Conservation (phyloP, 2,888 invertebrate species). For the Himalopsyche japonica region DNA sequence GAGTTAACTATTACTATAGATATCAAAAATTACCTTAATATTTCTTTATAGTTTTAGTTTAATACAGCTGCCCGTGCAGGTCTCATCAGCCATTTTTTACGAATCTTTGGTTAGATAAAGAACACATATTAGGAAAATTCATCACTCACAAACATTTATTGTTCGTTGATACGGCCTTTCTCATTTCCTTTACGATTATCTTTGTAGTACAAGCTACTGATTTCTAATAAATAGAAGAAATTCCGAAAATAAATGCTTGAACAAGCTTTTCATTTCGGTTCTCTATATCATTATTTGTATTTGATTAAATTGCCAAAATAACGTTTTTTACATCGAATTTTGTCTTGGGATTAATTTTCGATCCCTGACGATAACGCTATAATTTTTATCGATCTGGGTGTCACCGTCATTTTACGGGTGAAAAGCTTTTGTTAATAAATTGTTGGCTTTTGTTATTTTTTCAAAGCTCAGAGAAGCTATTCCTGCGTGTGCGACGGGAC, state of each 20-base stretch:
- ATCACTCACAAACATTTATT: not conserved
- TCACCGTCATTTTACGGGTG: not conserved
- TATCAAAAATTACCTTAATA: no score
- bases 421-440: not conserved
- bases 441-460: not conserved
- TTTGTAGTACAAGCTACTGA: not conserved
- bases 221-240: not conserved
- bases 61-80: no score
- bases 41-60: no score
- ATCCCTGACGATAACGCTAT: not conserved
- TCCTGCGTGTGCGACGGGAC: not conserved
- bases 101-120: no score
- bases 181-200: not conserved
- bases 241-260: not conserved
- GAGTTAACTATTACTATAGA: no score
- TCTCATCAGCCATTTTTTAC: no score
- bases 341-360: not conserved
- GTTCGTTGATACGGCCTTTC: not conserved
- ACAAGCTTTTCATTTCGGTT: not conserved
- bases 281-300: not conserved
- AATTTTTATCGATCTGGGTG: not conserved
- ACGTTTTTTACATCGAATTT: no score
- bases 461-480: not conserved
- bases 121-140: not conserved
- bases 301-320: no score